These are phyloP conservation scores for Bolinopsis microptera DNA, from an alignment of 37 sponge, comb jelly and placozoan species.

Conservation along the genomic window DNA sequence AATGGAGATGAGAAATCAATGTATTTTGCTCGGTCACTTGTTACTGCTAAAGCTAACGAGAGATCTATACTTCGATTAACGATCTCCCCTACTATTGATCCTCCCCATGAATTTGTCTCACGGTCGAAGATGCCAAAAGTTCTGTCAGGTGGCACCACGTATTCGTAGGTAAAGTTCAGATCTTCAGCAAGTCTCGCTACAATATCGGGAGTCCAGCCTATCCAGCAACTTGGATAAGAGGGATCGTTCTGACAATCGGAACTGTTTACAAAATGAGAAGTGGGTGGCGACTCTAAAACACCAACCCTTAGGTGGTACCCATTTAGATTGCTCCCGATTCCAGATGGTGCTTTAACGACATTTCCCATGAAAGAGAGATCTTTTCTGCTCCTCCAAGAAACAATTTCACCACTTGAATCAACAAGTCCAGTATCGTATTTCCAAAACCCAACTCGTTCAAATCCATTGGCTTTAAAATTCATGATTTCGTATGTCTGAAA, in stretches of 20 bases:
- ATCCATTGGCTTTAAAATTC: not conserved
- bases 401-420: not conserved
- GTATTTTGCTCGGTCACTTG: not conserved
- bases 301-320: conserved; percentile 10
- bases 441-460: not conserved
- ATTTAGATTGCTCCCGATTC: not conserved
- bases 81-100: not conserved
- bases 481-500: not conserved
- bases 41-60: not conserved
- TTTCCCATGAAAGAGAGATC: not conserved
- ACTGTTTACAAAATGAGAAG: not conserved
- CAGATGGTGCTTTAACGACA: not conserved
- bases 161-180: conserved; percentile 30
- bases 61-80: not conserved
- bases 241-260: not conserved
- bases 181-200: not conserved
- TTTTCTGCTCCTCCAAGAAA: not conserved
- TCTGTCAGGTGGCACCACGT: not conserved
- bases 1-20: not conserved
- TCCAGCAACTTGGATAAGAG: not conserved
- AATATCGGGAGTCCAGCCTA: not conserved
- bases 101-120: not conserved
- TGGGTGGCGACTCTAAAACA: not conserved
- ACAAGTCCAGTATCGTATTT: not conserved
- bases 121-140: not conserved